Conservation (phyloP, 2,113 vertebrate genomes). For the Agapornis roseicollis region DNA sequence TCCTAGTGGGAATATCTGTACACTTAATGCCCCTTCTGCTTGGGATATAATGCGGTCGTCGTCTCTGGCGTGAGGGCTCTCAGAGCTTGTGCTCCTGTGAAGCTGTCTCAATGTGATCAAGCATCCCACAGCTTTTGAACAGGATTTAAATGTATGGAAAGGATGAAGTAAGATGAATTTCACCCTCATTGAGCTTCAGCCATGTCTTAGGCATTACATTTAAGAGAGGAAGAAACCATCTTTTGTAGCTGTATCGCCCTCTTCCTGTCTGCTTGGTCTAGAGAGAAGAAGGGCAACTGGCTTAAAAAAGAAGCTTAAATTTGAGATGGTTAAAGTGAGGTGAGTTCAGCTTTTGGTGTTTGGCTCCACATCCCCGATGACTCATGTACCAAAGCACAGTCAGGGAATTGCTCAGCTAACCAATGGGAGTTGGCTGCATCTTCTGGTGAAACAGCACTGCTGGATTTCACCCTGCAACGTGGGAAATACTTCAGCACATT, state of each 20-base stretch:
- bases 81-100: neutral
- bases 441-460: neutral
- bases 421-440: neutral
- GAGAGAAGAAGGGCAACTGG: neutral
- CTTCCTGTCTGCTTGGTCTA: neutral
- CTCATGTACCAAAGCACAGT: neutral
- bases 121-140: neutral
- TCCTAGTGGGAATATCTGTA: constrained; percentile 63
- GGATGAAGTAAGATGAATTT: neutral
- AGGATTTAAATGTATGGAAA: neutral
- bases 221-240: neutral
- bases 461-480: neutral
- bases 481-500: constrained; percentile 23
- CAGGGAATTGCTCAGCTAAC: neutral
- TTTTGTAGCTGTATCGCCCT: neutral
- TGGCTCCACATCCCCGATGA: neutral
- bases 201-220: neutral
- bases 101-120: neutral
- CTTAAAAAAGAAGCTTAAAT: neutral
- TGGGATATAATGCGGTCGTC: neutral
- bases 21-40: constrained; percentile 51
- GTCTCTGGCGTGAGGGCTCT: neutral
- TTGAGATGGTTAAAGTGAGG: neutral
- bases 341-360: neutral
- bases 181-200: neutral